These are phyloP conservation scores for Xiphophorus hellerii DNA, from an alignment of 2,113 vertebrate species.

Conservation along the genomic window DNA sequence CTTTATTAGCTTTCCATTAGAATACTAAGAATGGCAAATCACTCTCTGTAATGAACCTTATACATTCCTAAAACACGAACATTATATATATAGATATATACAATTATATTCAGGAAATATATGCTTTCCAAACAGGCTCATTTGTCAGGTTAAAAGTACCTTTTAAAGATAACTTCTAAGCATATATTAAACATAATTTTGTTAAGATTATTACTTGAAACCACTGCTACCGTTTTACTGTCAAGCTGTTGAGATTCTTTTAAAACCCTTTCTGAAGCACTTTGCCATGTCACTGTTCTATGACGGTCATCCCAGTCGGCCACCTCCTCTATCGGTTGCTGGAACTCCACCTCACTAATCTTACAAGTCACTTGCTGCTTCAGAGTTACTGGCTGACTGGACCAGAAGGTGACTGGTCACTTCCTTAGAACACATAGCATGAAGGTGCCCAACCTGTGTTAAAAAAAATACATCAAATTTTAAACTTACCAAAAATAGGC, in stretches of 20 bases:
- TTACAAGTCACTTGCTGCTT: constrained; percentile 79
- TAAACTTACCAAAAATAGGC: background rate
- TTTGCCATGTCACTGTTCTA: constrained; percentile 79
- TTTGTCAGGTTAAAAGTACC: too few species aligned
- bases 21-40: too few species aligned
- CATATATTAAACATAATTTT: too few species aligned
- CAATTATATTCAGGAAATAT: too few species aligned
- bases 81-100: too few species aligned
- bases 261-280: background rate
- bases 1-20: too few species aligned
- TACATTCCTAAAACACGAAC: too few species aligned
- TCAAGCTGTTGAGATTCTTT: constrained; percentile 33
- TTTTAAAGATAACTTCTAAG: too few species aligned
- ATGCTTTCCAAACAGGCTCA: too few species aligned
- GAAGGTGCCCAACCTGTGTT: constrained; percentile 87
- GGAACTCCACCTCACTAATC: constrained; percentile 81
- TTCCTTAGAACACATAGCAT: constrained; percentile 86
- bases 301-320: constrained; percentile 87
- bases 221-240: constrained; percentile 79
- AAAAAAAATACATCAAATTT: background rate
- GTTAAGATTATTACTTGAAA: background rate
- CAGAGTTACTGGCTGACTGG: constrained; percentile 73
- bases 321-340: constrained; percentile 80
- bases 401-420: constrained; percentile 82
- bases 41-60: too few species aligned